Base-by-base conservation (phyloP, 2,888 invertebrate genomes). In the Dasypogon diadema region DNA sequence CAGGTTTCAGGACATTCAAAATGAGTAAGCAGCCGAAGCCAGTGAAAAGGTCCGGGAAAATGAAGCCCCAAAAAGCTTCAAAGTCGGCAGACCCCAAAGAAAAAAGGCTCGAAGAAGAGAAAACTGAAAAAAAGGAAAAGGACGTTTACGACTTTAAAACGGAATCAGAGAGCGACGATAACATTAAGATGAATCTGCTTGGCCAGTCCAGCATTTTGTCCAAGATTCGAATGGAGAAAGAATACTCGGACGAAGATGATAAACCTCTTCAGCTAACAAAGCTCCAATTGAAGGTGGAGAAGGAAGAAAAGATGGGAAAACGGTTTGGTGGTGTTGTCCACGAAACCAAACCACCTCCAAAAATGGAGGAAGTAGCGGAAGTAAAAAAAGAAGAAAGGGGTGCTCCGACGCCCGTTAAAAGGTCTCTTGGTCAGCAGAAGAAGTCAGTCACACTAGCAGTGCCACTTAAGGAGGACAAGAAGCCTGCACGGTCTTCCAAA, bases 121-220 rank as follows among this genome's bases (percentile, higher is more conserved):
- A 65, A 14, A 18, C 63, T 2, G 55, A 75, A 0, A 79, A 78
- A 18, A 78, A 78, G 22, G 75, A 76, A 34, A 74, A 77, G 21
- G 85, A 85, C 75, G 80, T 85, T 3, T 85, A 85, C 14, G 85
- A 86, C 73, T 85, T 85, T 48, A 85, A 85, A 73, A 85, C 85
- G 0, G 86, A 86, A 0, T 85, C 86, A 0, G 85, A 85, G 68
- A 85, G 84, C 75, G 85, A 85, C 58, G 85, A 85, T 16, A 85
- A 84, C 3, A 85, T 85, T 12, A 85, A 84, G 79, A 85, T 85
- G 85, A 85, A 85, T 65, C 78, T 85, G 76, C 84, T 86, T 0
- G 48, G 58, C 2, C 81, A 82, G 2, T 72, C 74, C 22, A 54
- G 63, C 5, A 56, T 74, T 8, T 18, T 78, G n/a, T 30, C 54